A percentile compares a stretch with the other conserved stretches of the same genome.
Conservation (phyloP, 2,888 invertebrate genomes). For the Cephus spinipes region DNA sequence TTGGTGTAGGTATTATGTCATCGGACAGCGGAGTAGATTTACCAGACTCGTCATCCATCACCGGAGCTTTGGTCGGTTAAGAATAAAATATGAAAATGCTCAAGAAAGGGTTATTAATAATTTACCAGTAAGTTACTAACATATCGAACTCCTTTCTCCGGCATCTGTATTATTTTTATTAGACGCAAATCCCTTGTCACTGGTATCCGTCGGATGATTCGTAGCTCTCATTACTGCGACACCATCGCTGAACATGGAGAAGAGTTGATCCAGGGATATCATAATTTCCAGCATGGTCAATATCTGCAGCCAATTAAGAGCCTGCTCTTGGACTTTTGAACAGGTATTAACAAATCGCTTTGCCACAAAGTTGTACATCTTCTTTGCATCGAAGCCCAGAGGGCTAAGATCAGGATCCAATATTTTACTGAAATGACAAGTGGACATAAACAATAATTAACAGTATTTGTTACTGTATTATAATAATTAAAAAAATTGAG, state of each 20-base stretch:
- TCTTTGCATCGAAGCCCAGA: conserved; percentile 92
- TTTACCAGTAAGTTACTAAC: conserved; percentile 63
- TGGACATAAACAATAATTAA: background rate
- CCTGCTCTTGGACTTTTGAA: conserved; percentile 88
- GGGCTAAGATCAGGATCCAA: conserved; percentile 97
- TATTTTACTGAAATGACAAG: conserved; percentile 79
- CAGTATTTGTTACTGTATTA: background rate
- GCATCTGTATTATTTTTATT: conserved; percentile 23
- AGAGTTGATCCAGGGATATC: conserved; percentile 87
- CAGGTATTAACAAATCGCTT: conserved; percentile 84
- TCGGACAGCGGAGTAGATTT: conserved; percentile 78
- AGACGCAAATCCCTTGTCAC: conserved; percentile 29
- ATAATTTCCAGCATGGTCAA: conserved; percentile 90
- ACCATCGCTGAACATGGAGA: conserved; percentile 91
- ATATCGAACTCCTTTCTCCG: conserved; percentile 69
- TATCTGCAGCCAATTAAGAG: conserved; percentile 90
- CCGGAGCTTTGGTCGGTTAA: conserved; percentile 68
- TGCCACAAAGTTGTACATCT: conserved; percentile 94
- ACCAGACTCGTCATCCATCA: conserved; percentile 78
- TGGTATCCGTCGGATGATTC: conserved; percentile 40
- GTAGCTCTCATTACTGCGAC: conserved; percentile 77
- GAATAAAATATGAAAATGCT: conserved; percentile 25
- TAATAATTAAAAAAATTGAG: background rate
- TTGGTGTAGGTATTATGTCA: conserved; percentile 73
- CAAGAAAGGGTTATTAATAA: background rate